Evolutionary conservation across 2,113 vertebrate genomes (phyloP).

Genomic region (Odontophorus gujanensis): DNA sequence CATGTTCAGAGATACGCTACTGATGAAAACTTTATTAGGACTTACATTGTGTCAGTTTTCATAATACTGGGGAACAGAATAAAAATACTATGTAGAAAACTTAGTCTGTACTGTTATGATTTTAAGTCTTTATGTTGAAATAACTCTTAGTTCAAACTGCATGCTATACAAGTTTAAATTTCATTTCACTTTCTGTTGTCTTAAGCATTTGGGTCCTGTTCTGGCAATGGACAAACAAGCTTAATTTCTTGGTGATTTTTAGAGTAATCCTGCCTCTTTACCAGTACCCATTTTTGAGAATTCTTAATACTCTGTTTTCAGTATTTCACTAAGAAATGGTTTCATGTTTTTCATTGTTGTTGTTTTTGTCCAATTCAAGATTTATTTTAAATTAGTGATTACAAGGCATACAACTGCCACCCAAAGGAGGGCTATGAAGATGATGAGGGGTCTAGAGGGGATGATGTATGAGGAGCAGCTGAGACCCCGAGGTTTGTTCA

Average conservation of each 20-base stretch:
- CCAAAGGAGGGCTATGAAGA: no score
- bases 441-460: no score
- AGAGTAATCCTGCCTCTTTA: background rate
- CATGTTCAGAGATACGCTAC: background rate
- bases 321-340: background rate
- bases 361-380: background rate
- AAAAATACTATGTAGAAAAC: background rate
- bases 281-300: background rate
- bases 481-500: no score
- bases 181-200: background rate
- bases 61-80: background rate
- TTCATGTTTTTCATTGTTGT: background rate
- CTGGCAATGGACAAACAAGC: background rate
- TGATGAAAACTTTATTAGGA: background rate
- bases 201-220: background rate
- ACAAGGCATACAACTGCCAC: no score
- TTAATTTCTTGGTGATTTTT: background rate
- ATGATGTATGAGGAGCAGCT: no score
- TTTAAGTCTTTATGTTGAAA: background rate
- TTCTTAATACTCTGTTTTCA: background rate
- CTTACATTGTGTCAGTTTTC: background rate
- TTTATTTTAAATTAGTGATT: background rate
- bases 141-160: background rate
- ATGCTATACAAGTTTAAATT: conserved; percentile 13
- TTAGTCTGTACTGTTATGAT: background rate